Conservation (phyloP, 2,888 invertebrate species). For the Lycocerus yunnanus region DNA sequence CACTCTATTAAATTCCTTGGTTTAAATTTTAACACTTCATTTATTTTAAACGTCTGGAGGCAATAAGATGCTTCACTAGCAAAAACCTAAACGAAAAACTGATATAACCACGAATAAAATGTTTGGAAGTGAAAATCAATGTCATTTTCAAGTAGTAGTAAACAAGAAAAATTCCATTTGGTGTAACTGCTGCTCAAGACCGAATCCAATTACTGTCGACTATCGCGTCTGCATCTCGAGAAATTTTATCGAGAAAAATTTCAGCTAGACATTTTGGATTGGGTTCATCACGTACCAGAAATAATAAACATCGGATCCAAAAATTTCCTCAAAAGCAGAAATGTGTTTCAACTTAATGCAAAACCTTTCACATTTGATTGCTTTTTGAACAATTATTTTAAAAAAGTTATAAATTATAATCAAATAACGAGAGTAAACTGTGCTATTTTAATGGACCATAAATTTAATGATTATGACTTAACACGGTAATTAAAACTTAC, state of each 20-base stretch:
- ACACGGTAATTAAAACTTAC: neutral
- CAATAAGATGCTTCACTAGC: no score
- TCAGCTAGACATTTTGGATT: conserved; percentile 2
- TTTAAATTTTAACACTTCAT: no score
- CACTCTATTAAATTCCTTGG: neutral
- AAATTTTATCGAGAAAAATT: neutral
- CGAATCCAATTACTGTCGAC: neutral
- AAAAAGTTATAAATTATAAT: conserved; percentile 1
- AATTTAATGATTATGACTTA: neutral
- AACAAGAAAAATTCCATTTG: neutral
- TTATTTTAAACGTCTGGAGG: no score
- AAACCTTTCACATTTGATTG: neutral
- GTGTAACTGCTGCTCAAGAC: neutral
- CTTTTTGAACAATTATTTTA: neutral
- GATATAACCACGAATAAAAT: no score
- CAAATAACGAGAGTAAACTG: neutral
- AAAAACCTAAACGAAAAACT: no score
- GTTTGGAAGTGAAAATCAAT: no score
- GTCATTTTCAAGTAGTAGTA: neutral
- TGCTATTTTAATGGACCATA: neutral
- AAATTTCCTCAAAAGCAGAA: neutral
- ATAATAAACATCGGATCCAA: conserved; percentile 1
- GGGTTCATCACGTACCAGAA: conserved; percentile 8
- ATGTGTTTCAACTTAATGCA: neutral
- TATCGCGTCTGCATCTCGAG: neutral